Evolutionary conservation across 2,113 vertebrate genomes (phyloP).

Genomic region (Cryptomyrus ogoouensis): DNA sequence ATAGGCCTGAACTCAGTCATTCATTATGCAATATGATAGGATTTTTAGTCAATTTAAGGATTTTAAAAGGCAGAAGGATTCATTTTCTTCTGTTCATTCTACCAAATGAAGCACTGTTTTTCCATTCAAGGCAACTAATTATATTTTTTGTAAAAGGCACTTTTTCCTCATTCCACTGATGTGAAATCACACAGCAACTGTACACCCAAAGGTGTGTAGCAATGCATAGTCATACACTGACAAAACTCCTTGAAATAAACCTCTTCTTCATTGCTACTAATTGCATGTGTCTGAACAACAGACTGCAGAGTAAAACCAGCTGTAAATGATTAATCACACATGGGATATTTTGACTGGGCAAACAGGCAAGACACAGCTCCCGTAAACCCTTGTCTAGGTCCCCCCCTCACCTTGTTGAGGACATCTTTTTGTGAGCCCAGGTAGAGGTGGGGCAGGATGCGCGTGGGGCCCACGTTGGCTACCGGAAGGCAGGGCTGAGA

Average conservation of each 20-base stretch:
- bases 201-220: not conserved
- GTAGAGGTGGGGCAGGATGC: slow-evolving; percentile 94
- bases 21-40: not conserved
- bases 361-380: not conserved
- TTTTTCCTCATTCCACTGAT: not conserved
- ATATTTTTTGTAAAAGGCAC: not conserved
- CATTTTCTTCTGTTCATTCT: not conserved
- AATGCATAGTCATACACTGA: not conserved
- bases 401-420: slow-evolving; percentile 76
- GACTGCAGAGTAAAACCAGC: not conserved
- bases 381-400: not conserved
- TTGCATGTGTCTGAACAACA: not conserved
- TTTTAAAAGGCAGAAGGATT: not conserved
- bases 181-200: not conserved
- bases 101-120: not conserved
- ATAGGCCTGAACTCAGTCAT: not conserved
- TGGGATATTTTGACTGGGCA: not conserved
- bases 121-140: not conserved
- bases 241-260: not conserved
- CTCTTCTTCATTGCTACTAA: not conserved
- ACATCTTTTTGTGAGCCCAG: slow-evolving; percentile 96
- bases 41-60: not conserved
- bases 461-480: slow-evolving; percentile 85
- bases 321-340: not conserved
- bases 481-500: slow-evolving; percentile 90